A percentile compares a stretch with the other conserved stretches of the same genome.
phyloP scores from a whole-genome alignment of 2,113 vertebrate genomes.

The Centropus bengalensis region DNA sequence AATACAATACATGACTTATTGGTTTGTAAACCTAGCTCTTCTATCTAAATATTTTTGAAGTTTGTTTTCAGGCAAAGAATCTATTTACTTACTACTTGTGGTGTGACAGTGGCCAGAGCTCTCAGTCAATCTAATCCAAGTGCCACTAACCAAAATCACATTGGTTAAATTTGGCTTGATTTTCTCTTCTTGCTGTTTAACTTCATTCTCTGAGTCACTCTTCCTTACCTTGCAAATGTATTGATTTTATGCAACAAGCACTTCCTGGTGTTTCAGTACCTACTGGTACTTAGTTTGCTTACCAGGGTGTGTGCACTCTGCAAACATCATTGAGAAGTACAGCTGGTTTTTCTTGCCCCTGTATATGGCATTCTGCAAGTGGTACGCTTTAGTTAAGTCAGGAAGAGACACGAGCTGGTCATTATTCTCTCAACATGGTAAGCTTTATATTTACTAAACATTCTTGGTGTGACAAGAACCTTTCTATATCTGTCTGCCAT shows the following conservation, averaged over 20 bases:
- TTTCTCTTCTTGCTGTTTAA: not conserved
- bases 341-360: conserved; percentile 77
- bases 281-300: conserved; percentile 38
- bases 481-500: not conserved
- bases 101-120: not conserved
- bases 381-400: not conserved
- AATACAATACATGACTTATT: not conserved
- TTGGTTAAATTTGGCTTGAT: not conserved
- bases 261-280: conserved; percentile 28
- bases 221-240: not conserved
- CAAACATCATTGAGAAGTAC: conserved; percentile 50
- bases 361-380: not conserved
- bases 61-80: not conserved
- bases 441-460: not conserved
- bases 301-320: conserved; percentile 60
- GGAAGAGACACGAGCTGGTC: not conserved
- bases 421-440: not conserved
- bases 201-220: not conserved
- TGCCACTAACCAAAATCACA: accelerated
- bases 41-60: not conserved
- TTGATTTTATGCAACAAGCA: not conserved
- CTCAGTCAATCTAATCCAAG: not conserved
- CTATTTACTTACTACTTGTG: not conserved
- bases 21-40: not conserved
- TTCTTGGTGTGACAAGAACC: not conserved